Percentiles rank a stretch among this genome's conserved stretches.
Evolutionary conservation across 2,888 invertebrate genomes (phyloP).

Genomic region (Dichetophora obliterata): DNA sequence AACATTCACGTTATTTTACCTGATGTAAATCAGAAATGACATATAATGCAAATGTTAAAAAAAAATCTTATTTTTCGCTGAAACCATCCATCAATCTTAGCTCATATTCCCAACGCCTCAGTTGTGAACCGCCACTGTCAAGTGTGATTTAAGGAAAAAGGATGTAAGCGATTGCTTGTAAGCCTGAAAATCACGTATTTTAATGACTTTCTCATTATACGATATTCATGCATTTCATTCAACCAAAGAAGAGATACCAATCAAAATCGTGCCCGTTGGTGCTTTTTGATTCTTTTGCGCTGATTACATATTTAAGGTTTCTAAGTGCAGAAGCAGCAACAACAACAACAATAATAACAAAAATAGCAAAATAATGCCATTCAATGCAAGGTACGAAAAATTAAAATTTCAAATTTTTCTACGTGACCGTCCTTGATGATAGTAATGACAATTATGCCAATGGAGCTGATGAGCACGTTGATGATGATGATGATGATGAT

Average conservation of each 20-base stretch:
- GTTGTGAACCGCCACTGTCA: too few species aligned
- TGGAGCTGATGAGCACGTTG: background rate
- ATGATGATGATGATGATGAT: background rate
- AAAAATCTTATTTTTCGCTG: too few species aligned
- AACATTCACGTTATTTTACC: too few species aligned
- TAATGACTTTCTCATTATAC: background rate
- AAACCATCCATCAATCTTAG: too few species aligned
- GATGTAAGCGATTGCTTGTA: too few species aligned
- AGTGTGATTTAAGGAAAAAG: too few species aligned
- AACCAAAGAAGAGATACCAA: background rate
- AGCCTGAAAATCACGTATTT: background rate
- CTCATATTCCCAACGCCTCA: too few species aligned
- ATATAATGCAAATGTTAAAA: too few species aligned
- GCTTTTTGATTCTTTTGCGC: background rate
- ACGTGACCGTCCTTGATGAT: constrained; percentile 32
- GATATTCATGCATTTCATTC: constrained; percentile 58
- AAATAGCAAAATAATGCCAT: background rate
- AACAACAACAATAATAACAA: background rate
- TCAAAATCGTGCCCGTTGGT: background rate
- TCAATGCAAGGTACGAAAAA: background rate
- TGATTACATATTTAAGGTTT: background rate
- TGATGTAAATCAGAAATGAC: too few species aligned
- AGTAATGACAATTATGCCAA: constrained; percentile 12
- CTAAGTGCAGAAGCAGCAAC: background rate
- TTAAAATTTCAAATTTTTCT: constrained; percentile 18